Evolutionary conservation across 2,113 vertebrate species (phyloP), one percentile per base, ranked within the genome.

Genomic region (Myotis brandtii): DNA sequence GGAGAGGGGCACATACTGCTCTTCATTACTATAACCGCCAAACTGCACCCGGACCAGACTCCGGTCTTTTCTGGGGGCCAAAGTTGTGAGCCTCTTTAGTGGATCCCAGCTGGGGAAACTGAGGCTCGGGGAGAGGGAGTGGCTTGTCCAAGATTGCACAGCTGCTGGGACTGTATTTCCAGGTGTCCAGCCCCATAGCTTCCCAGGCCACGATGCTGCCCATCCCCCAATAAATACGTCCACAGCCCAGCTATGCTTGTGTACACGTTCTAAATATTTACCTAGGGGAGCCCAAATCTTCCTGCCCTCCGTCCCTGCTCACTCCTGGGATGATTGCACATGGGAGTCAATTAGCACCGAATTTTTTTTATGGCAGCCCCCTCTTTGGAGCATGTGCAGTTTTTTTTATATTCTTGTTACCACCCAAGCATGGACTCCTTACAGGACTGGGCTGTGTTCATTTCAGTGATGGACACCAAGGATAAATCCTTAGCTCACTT

Each of bases 231-330:
- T 40, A 73, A 72, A 21, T 9, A 46, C 21, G 8, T 32, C 25
- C 0, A 73, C 18, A n/a, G 52, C 37, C 69, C 46, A 80, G 97
- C 93, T 93, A 48, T 76, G 95, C 96, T 91, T 94, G 79, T 96
- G 67, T 91, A 34, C 79, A 25, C 37, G 48, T 54, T 76, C 88
- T 96, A 98, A 98, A 96, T 93, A 97, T 98, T 97, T 98, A 95
- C 91, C 87, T 90, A 70, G 40, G 40, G 88, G 77, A 97, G 92
- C 88, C 77, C 75, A 94, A 95, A 91, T 95, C 89, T 86, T 86
- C 83, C 84, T 72, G 62, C 56, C 77, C 75, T 64, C 48, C 82
- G 81, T 52, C 81, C 76, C 25, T 76, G 97, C 43, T 48, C 4
- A 25, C 91, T 59, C 83, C 1, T 18, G 96, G 95, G 59, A 95